These are phyloP conservation scores for zebrafish (Danio rerio) DNA, from an alignment of 2,113 vertebrate genomes.

Conservation along the genomic window DNA sequence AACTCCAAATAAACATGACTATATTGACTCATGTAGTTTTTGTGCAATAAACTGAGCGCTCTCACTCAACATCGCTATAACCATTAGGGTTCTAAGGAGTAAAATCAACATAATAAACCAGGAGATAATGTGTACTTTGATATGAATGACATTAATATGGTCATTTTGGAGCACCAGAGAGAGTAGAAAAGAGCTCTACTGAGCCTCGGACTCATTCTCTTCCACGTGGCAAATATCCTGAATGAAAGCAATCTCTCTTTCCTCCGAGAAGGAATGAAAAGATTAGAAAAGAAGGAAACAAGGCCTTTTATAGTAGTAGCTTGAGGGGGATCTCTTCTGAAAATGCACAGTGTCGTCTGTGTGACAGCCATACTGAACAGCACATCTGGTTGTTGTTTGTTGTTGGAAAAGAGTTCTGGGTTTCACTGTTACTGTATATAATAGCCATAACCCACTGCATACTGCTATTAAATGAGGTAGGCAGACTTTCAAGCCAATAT, in stretches of 20 bases:
- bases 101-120: conserved; percentile 1
- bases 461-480: not conserved
- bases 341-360: conserved; percentile 30
- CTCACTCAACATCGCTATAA: not conserved
- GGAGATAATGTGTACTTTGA: not conserved
- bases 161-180: conserved; percentile 1
- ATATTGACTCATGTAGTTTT: not conserved
- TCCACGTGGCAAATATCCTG: conserved; percentile 59
- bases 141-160: conserved; percentile 1
- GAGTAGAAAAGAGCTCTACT: conserved; percentile 24
- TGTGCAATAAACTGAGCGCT: not conserved
- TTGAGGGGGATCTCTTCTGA: conserved; percentile 18
- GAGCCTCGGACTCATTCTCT: conserved; percentile 44
- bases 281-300: conserved; percentile 42
- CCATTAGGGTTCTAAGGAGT: not conserved
- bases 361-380: conserved; percentile 34
- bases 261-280: conserved; percentile 51
- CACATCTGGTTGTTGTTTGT: conserved; percentile 51
- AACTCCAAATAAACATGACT: not conserved
- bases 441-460: not conserved
- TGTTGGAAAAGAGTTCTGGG: conserved; percentile 14
- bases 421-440: conserved; percentile 3
- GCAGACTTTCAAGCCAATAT: not conserved
- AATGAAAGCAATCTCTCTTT: conserved; percentile 53
- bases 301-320: conserved; percentile 28